Base-by-base conservation (phyloP, 2,797 vertebrate genomes). In the Cossypha caffra region DNA sequence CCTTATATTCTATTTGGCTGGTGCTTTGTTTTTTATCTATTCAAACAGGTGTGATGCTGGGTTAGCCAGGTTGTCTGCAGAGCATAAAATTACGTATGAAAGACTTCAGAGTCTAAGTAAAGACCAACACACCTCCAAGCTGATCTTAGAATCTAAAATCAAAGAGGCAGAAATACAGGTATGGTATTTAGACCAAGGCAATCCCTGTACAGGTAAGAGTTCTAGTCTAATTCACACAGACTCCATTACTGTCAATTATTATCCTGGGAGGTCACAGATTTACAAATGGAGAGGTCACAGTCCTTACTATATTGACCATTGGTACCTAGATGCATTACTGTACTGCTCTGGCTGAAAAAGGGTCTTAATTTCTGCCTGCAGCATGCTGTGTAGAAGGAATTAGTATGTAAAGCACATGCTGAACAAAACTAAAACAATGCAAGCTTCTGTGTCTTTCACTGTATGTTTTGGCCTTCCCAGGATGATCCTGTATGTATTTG, bases 131-230 rank as follows among this genome's bases (percentile, higher is more conserved):
- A 97, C 97, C 19, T 98, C 98, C 71, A 98, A 98, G 72, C 81
- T 98, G 59, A 97, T 98, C 83, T 86, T 98, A 95, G 98, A 98
- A 91, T 98, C 98, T 15, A 98, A 98, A 97, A 97, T 98, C 94
- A 98, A 98, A 96, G 98, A 98, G 11, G 97, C 98, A 64, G 98
- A 98, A 95, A 98, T 98, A 83, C 98, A 98, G 98, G 98, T 98
- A 97, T 13, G 86, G 25, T 80, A 42, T 47, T 66, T 47, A 80
- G 71, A 88, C 15, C 66, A n/a, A 55, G 58, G 61, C 3, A 16
- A 74, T 87, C 45, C n/a, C 52, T 8, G 38, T 42, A 61, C 54
- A 57, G 31, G 19, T 50, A 66, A 85, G 64, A 68, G n/a, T 84
- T 91, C 55, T 2, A 47, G 38, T 61, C 20, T 37, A 61, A 77